Base-by-base conservation (phyloP, 2,113 vertebrate genomes). In the Brachyhypopomus gauderio region DNA sequence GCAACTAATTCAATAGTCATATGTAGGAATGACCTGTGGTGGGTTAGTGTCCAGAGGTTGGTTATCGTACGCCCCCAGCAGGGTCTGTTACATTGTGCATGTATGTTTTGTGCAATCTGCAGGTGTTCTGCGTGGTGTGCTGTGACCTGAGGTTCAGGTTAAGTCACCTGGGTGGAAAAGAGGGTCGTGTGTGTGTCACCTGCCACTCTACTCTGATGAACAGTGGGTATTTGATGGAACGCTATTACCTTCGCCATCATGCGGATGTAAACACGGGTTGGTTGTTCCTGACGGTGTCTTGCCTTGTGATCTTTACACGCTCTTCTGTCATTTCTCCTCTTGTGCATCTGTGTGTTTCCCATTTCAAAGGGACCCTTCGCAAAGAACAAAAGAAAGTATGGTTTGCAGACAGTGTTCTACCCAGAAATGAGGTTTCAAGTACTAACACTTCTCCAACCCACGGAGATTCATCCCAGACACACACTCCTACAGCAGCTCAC, bases 91-190 rank as follows among this genome's bases (percentile, higher is more conserved):
- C 4, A 14, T 23, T 60, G 30, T 34, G 16, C 22, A 22, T 63
- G 20, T 76, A n/a, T 64, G 12, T 63, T 84, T 67, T 73, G 12
- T 81, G 27, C 84, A 75, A 74, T 73, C 60, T 81, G 23, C 85
- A 98, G 97, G 96, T 99, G 71, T 98, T 98, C 38, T 99, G 97
- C 90, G 95, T 96, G 0, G 90, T 96, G 0, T 99, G 97, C 91
- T 98, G 97, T 88, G 97, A 92, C 90, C 91, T 97, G 87, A 97
- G 97, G 89, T 97, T 96, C 91, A 96, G 95, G 84, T 92, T 99
- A 81, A 92, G 94, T 45, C 97, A 99, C 88, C 95, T 99, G 93
- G 96, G 98, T 84, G 94, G 95, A 75, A 98, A 98, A 85, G 97
- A 99, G 89, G 97, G 96, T 22, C 91, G 97, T 86, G 97, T 99